phyloP scores from a whole-genome alignment of 2,797 vertebrate species.

The Alca torda region DNA sequence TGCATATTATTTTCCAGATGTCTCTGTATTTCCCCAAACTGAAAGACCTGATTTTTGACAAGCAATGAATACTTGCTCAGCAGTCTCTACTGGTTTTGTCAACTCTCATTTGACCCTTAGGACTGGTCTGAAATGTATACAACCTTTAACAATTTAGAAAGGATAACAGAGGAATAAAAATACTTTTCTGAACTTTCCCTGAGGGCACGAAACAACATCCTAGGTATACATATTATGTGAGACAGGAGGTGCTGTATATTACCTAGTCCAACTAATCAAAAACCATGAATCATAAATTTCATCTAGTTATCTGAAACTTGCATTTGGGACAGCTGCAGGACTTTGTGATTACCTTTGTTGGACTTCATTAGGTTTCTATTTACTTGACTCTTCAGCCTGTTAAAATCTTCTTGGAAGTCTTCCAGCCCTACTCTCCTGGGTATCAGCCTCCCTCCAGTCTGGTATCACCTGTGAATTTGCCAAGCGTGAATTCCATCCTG shows the following conservation, averaged over 20 bases:
- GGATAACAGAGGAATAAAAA: not conserved
- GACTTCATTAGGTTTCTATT: not conserved
- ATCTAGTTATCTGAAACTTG: not conserved
- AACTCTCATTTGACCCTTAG: not conserved
- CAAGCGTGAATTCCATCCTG: not conserved
- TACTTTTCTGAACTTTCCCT: not conserved
- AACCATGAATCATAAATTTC: not conserved
- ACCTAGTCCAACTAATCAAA: not conserved
- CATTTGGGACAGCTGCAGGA: not conserved
- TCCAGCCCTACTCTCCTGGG: not conserved
- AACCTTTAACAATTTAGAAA: not conserved
- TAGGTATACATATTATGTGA: not conserved
- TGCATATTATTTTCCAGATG: not conserved
- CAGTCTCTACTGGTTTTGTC: not conserved
- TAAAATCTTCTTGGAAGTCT: not conserved
- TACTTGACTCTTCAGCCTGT: not conserved
- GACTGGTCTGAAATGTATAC: not conserved
- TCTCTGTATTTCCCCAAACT: not conserved
- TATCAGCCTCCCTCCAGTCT: not conserved
- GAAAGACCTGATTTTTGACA: not conserved
- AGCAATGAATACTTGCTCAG: not conserved
- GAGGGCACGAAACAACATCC: not conserved
- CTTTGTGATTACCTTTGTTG: not conserved
- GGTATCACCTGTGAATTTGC: not conserved
- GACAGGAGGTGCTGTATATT: not conserved